These are phyloP conservation scores for Acleris sparsana DNA, from an alignment of 2,888 invertebrate species.

Conservation along the genomic window DNA sequence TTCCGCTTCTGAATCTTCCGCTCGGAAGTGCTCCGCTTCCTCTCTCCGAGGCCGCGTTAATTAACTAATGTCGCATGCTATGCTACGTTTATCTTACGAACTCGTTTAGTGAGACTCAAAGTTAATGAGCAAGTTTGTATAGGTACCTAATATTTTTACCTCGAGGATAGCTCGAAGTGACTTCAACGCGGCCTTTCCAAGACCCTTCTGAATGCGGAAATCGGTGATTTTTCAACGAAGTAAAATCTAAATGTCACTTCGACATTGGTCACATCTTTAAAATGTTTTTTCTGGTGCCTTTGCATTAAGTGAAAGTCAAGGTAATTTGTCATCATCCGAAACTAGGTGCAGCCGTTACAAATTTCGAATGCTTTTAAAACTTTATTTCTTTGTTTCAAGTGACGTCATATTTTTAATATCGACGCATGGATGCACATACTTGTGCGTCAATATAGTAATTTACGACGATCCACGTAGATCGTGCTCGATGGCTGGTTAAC, in stretches of 20 bases:
- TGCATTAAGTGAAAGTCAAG: too few species aligned
- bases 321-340: too few species aligned
- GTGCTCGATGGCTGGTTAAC: slow-evolving; percentile 1
- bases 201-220: too few species aligned
- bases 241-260: too few species aligned
- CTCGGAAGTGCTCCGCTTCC: slow-evolving; percentile 71
- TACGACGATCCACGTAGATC: not conserved
- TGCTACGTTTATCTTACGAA: slow-evolving; percentile 22
- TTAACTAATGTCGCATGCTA: slow-evolving; percentile 29
- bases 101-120: not conserved
- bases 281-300: too few species aligned
- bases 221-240: too few species aligned
- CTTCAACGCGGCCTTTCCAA: too few species aligned
- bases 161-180: too few species aligned
- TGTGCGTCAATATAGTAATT: slow-evolving; percentile 10
- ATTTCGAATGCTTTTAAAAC: not conserved
- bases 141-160: not conserved
- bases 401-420: not conserved
- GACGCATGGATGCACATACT: not conserved
- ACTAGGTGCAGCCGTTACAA: too few species aligned
- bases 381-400: not conserved
- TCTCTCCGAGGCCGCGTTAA: slow-evolving; percentile 58
- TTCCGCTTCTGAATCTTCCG: slow-evolving; percentile 59
- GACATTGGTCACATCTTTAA: too few species aligned
- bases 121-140: not conserved